phyloP scores from a whole-genome alignment of 2,888 invertebrate species.

The Pediacus dermestoides region DNA sequence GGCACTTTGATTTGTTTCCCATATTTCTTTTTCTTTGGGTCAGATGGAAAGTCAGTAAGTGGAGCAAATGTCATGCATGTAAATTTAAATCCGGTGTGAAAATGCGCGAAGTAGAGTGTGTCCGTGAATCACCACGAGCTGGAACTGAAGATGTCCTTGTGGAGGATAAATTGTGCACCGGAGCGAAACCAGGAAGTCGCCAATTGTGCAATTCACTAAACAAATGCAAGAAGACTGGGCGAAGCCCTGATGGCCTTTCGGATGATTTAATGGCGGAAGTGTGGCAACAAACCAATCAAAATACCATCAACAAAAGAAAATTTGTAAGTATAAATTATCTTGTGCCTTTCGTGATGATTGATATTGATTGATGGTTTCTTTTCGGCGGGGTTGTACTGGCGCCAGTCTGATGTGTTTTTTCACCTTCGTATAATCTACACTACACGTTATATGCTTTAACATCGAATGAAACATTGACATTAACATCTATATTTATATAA shows the following conservation, averaged over 20 bases:
- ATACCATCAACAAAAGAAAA: conserved; percentile 16
- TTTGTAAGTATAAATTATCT: conserved; percentile 16
- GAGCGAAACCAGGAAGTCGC: conserved; percentile 35
- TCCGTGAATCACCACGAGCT: conserved; percentile 46
- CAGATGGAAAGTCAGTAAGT: conserved; percentile 63
- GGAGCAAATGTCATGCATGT: conserved; percentile 61
- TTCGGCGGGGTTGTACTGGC: too few species aligned
- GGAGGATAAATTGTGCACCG: conserved; percentile 43
- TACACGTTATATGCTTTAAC: too few species aligned
- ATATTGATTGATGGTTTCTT: background rate
- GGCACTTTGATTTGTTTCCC: conserved; percentile 8
- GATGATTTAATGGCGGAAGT: conserved; percentile 37
- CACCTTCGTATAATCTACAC: too few species aligned
- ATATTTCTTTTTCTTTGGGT: conserved; percentile 4
- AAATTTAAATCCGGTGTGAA: conserved; percentile 50
- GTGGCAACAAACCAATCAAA: conserved; percentile 39
- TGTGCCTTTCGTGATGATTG: too few species aligned
- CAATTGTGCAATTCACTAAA: conserved; percentile 46
- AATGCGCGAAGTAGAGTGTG: conserved; percentile 52
- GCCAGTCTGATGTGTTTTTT: too few species aligned
- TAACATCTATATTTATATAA: too few species aligned
- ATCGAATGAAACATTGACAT: too few species aligned
- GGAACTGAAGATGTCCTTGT: conserved; percentile 51
- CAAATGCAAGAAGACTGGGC: conserved; percentile 35
- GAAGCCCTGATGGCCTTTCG: conserved; percentile 33